These are phyloP conservation scores for Mesocentrotus franciscanus DNA, from an alignment of 53 echinoderm and acorn worm species.

Conservation along the genomic window DNA sequence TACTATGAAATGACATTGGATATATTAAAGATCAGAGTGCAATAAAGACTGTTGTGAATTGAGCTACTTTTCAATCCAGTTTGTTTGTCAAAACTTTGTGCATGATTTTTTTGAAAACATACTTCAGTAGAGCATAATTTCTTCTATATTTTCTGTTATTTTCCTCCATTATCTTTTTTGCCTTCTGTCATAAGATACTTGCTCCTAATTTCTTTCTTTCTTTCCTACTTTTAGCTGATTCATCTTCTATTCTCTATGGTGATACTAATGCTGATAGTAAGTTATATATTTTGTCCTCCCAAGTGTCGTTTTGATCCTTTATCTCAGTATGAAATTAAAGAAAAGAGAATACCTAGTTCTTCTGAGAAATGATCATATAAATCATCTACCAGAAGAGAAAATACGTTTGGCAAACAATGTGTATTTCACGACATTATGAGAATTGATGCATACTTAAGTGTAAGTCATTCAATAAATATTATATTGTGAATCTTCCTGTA, in stretches of 20 bases:
- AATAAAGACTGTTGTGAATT: neutral
- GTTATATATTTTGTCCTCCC: conserved; percentile 23
- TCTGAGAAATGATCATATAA: neutral
- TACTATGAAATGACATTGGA: too few relatives aligned
- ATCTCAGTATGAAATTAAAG: neutral
- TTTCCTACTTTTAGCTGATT: conserved; percentile 14
- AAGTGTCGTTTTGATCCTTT: neutral
- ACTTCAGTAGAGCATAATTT: neutral
- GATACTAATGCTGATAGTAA: conserved; percentile 70
- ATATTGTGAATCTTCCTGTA: neutral
- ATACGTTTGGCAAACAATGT: neutral
- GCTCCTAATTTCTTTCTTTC: conserved; percentile 7
- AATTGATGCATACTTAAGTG: neutral
- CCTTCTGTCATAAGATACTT: neutral
- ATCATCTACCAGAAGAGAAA: neutral
- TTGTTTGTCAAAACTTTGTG: neutral
- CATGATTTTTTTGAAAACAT: neutral
- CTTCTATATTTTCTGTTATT: neutral
- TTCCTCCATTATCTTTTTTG: neutral
- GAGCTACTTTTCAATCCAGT: neutral
- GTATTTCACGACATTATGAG: neutral
- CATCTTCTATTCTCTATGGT: conserved; percentile 78
- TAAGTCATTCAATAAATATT: too few relatives aligned
- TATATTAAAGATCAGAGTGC: neutral
- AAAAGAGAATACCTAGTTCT: neutral